Conservation (phyloP, 1,140 invertebrate genomes). For the Anastrepha obliqua region DNA sequence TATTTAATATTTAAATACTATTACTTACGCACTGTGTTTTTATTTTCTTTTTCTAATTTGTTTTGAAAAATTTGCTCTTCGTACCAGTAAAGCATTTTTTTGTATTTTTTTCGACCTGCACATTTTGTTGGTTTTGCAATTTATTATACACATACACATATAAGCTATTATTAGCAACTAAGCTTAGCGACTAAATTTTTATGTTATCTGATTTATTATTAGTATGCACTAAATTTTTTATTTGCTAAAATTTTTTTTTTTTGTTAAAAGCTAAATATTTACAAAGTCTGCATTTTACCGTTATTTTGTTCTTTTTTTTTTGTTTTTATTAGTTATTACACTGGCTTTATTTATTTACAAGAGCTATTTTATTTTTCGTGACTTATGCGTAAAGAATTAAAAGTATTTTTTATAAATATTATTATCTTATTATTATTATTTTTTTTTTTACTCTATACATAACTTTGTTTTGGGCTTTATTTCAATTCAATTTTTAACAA, state of each 20-base stretch:
- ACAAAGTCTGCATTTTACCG: conserved; percentile 51
- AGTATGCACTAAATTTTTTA: neutral
- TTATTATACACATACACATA: conserved; percentile 37
- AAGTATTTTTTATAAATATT: neutral
- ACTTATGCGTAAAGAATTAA: no score
- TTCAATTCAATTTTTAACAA: conserved; percentile 36
- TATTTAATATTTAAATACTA: conserved; percentile 2
- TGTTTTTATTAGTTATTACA: neutral
- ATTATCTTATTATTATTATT: neutral
- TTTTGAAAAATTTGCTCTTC: conserved; percentile 16
- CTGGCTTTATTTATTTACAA: conserved; percentile 27
- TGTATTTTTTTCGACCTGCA: neutral
- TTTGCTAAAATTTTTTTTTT: neutral
- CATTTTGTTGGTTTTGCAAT: neutral
- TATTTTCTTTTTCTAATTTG: neutral
- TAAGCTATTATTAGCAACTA: neutral
- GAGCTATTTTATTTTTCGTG: neutral
- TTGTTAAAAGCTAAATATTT: conserved; percentile 38
- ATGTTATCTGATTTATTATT: neutral
- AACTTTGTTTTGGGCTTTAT: conserved; percentile 49
- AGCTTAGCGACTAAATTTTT: conserved; percentile 32
- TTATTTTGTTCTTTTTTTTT: conserved; percentile 17
- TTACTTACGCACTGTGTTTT: neutral
- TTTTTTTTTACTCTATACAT: conserved; percentile 38
- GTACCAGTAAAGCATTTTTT: neutral